Evolutionary conservation across 2,888 invertebrate species (phyloP), one percentile per base, ranked within the genome.

Genomic region (Herminia tarsipennalis): DNA sequence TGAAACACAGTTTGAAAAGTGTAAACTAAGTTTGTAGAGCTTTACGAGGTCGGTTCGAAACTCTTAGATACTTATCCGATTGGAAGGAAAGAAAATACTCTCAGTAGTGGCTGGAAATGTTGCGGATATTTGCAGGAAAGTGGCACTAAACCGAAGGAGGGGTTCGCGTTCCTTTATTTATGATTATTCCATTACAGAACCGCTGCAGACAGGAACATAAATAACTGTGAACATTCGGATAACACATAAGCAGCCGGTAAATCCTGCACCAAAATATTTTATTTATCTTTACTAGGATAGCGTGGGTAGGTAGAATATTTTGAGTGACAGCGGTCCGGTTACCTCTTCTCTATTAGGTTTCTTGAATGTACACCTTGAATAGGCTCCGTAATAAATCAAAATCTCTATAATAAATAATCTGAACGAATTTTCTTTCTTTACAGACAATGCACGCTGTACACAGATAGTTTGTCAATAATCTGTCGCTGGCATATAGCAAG

Each of bases 151-250:
- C 44, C 46, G 27, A 46, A 53, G 47, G 29, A 47, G 29, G 40
- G 25, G 42, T 44, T 39, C 18, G 6, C 35, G 35, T 24, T 53
- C 38, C 36, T 56, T 71, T 74, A 70, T 69, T 71, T 70, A 71
- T 65, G 62, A 39, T 48, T 52, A 63, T 63, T 56, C 55, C 60
- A 65, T 66, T 57, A 63, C 51, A 36, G 46, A 51, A 55, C 51
- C 54, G 46, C 44, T 61, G 56, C 57, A 60, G 44, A 45, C 66
- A 41, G 41, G 53, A 30, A 55, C 59, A 70, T 73, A 74, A 73
- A 74, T 74, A 65, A 63, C 52, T 42, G 40, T 37, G 47, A 61
- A 59, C 61, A 53, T 49, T 46, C 28, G 56, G 57, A 57, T 49
- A 62, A 63, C 56, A 66, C 51, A 60, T 53, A 62, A 53, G 56